Evolutionary conservation across 2,113 vertebrate genomes (phyloP), one percentile per base, ranked within the genome.

Genomic region (Tachuris rubrigastra): DNA sequence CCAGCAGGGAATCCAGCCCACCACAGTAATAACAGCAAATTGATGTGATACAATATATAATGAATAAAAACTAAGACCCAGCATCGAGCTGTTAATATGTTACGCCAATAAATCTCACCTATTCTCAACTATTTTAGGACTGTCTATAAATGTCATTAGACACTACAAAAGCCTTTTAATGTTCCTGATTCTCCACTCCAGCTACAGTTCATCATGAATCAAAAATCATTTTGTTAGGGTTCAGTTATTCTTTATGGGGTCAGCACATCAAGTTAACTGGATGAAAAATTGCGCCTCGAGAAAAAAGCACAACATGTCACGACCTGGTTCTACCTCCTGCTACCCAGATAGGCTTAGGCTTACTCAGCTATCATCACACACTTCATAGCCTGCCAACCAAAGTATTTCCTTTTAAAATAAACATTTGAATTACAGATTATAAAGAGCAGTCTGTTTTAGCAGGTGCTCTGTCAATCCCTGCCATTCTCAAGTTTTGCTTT

Each of bases 401-500:
- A 85, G 81, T 33, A 82, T 58, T 94, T 93, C 78, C 63, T 84
- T 92, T 91, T 75, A 92, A 94, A 95, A 73, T 23, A 95, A 96
- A 93, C 87, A 89, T 79, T 33, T 78, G 89, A 95, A 87, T 92
- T 92, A 79, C 52, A 81, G 85, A 92, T 92, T 92, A 92, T 69
- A 89, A 83, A 75, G 52, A 42, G 23, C 65, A 65, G 76, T 35
- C 80, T 92, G 83, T 71, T 85, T 75, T 47, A 95, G 86, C 95
- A 97, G 89, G 87, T 95, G 84, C 52, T 67, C 55, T 84, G 89
- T 89, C 86, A 92, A 44, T 75, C 69, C 52, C 56, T 85, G 69
- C 68, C 76, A 56, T 83, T 88, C 78, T 87, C 56, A 39, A 81
- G 44, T 81, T 84, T 47, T 77, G 72, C 60, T n/a, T 82, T 78